Evolutionary conservation across 2,113 vertebrate species (phyloP).

Genomic region (Turnix velox): DNA sequence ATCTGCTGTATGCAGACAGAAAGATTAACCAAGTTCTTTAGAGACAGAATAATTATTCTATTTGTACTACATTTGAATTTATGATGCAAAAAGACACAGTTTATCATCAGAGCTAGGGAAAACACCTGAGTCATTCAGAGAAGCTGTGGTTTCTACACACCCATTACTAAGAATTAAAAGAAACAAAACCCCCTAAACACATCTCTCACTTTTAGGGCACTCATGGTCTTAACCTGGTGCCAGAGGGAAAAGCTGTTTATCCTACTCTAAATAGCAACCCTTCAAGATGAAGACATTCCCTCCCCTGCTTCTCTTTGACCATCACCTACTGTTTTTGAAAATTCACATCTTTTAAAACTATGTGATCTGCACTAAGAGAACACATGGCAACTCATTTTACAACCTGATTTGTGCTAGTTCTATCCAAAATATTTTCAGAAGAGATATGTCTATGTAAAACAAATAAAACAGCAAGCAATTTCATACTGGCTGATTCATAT

Average conservation of each 20-base stretch:
- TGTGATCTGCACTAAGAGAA: neutral
- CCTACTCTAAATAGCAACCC: neutral
- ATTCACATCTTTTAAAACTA: neutral
- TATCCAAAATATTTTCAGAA: neutral
- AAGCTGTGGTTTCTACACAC: neutral
- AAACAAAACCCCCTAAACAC: neutral
- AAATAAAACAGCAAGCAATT: neutral
- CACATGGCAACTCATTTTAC: neutral
- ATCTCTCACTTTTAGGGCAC: neutral
- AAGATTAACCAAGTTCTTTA: conserved; percentile 31
- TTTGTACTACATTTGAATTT: neutral
- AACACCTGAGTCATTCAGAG: neutral
- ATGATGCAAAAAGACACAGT: neutral
- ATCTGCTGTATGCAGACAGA: neutral
- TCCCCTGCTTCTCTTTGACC: neutral
- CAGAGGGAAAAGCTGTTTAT: neutral
- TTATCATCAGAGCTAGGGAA: neutral
- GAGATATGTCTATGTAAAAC: neutral
- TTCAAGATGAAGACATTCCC: neutral
- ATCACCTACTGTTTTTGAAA: neutral
- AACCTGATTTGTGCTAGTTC: neutral
- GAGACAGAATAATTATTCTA: neutral
- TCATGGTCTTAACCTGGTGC: neutral
- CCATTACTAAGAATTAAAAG: neutral
- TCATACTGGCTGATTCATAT: neutral